These are phyloP conservation scores for Cherax quadricarinatus DNA, from an alignment of 1,140 invertebrate genomes.

Conservation along the genomic window DNA sequence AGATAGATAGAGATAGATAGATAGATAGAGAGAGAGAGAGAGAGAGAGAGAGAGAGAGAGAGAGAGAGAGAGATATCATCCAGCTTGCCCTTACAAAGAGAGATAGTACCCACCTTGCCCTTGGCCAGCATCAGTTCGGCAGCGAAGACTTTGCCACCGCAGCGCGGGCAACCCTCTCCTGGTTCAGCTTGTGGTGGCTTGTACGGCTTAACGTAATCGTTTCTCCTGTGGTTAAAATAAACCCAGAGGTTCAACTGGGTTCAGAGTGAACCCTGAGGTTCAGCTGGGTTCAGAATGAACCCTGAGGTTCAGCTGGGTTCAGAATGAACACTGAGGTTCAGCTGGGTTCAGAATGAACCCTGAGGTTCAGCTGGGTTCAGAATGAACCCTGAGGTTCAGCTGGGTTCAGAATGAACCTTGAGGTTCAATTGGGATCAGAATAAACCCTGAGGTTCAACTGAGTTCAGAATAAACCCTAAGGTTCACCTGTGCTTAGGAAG, in stretches of 20 bases:
- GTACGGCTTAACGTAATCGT: slow-evolving; percentile 58
- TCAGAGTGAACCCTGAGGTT: neutral
- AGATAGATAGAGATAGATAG: no score
- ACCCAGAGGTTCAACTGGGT: neutral
- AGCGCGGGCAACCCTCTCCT: slow-evolving; percentile 92
- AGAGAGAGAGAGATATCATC: neutral
- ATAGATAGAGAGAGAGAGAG: no score
- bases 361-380: no score
- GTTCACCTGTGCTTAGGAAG: no score
- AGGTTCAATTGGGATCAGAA: no score
- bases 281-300: neutral
- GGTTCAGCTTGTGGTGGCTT: slow-evolving; percentile 76
- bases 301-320: no score
- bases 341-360: no score
- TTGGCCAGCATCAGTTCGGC: slow-evolving; percentile 89
- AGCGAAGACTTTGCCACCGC: slow-evolving; percentile 93
- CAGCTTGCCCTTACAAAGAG: neutral
- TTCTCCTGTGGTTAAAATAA: slow-evolving; percentile 18
- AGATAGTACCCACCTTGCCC: slow-evolving; percentile 63
- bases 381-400: no score
- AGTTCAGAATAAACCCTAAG: no score
- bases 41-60: slow-evolving; percentile 11
- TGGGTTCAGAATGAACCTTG: no score
- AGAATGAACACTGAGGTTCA: no score
- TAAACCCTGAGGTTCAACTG: no score